These are phyloP conservation scores for Cylindroiulus punctatus DNA, from an alignment of 2,888 invertebrate genomes.

Conservation along the genomic window DNA sequence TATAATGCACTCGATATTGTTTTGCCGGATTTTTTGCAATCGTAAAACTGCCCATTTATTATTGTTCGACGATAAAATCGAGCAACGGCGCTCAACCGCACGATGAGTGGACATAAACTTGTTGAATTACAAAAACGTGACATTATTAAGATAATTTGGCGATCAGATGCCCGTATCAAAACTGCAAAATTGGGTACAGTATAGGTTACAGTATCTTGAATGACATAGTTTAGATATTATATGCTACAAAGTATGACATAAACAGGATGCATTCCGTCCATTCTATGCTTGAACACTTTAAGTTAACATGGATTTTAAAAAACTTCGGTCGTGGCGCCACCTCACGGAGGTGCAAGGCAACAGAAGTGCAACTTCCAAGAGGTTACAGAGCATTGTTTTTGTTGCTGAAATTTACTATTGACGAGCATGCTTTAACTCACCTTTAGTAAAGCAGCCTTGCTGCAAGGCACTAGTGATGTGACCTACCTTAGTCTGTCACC, in stretches of 20 bases:
- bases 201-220: too few species aligned
- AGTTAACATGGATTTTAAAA: background rate
- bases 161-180: background rate
- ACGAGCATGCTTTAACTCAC: too few species aligned
- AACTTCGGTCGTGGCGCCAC: background rate
- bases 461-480: too few species aligned
- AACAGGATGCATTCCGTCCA: too few species aligned
- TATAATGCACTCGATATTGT: conserved; percentile 31
- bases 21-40: background rate
- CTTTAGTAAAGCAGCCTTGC: too few species aligned
- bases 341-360: background rate
- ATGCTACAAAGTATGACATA: background rate
- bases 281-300: background rate
- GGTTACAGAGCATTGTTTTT: too few species aligned
- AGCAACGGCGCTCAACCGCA: background rate
- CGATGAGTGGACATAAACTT: background rate
- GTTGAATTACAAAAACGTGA: background rate
- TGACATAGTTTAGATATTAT: background rate
- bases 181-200: background rate
- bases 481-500: too few species aligned
- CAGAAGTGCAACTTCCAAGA: background rate
- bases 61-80: background rate
- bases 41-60: background rate
- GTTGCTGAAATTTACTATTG: too few species aligned
- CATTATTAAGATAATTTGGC: background rate